Evolutionary conservation across 2,113 vertebrate genomes (phyloP).

Genomic region (Silurus glanis): DNA sequence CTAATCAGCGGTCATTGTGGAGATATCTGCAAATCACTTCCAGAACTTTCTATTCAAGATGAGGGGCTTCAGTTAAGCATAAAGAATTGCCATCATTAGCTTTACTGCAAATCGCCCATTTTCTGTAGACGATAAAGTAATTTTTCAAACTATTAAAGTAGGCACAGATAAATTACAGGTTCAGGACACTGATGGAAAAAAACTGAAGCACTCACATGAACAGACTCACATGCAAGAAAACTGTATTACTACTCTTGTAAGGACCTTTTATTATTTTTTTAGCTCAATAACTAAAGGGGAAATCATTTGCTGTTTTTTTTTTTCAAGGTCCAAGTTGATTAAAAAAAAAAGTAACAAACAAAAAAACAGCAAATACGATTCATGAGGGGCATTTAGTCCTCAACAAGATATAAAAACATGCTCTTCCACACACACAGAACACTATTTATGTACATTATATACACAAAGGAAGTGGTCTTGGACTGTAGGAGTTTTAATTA

Average conservation of each 20-base stretch:
- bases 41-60: slow-evolving; percentile 33
- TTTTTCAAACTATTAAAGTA: slow-evolving; percentile 37
- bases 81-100: slow-evolving; percentile 38
- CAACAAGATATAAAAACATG: neutral
- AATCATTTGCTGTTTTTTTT: neutral
- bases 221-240: slow-evolving; percentile 18
- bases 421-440: neutral
- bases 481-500: slow-evolving; percentile 40
- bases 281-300: neutral
- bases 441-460: slow-evolving; percentile 22
- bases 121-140: slow-evolving; percentile 31
- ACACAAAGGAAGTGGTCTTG: neutral
- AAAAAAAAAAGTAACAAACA: no score
- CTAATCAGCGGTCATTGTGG: slow-evolving; percentile 25
- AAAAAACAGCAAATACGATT: neutral
- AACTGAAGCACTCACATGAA: neutral
- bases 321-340: neutral
- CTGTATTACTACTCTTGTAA: neutral
- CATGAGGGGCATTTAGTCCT: neutral
- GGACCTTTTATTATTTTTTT: neutral
- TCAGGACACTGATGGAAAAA: slow-evolving; percentile 24
- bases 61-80: slow-evolving; percentile 38
- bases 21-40: slow-evolving; percentile 44
- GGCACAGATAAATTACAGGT: slow-evolving; percentile 27
- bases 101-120: slow-evolving; percentile 34